Base-by-base conservation (phyloP, 2,888 invertebrate genomes). In the Thymelicus sylvestris region DNA sequence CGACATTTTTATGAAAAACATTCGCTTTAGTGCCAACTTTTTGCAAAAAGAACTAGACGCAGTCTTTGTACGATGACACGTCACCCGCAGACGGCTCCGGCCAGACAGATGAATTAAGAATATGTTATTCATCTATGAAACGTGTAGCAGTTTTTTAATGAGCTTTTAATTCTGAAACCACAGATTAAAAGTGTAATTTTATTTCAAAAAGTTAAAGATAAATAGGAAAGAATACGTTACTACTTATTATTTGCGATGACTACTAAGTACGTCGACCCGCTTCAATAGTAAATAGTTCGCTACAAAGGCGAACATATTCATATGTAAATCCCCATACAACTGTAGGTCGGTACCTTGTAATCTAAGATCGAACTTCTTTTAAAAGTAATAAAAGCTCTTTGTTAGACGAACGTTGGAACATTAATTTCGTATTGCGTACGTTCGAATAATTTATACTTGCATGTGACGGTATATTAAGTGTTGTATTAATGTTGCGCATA, bases 281-380 rank as follows among this genome's bases (percentile, higher is more conserved):
- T 65, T 52, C 10, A 66, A 55, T 68, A 41, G 70, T 72, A 71
- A 72, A 74, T 74, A 75, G 72, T 73, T 73, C 60, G 59, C 47
- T 73, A 73, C 65, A 76, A 76, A 76, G 75, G 74, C 75, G 66
- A 75, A 52, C 70, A 67, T 73, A 84, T 87, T 86, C 80, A 83
- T 79, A 87, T 87, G 87, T 81, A 84, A 87, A 87, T 86, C 48
- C 68, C 70, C 74, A 61, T 66, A 71, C 72, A 72, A 71, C 71
- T 66, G 67, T 67, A 61, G 72, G 50, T 67, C 60, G 55, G 65
- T 66, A 70, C 24, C 65, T 44, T 39, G 76, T 77, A 78, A 76
- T 72, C 72, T 72, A 66, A 72, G 72, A 72, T 72, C 72, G 72
- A 68, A 64, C 67, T 68, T 68, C 66, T 68, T 72, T 72, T 66